Base-by-base conservation (phyloP, 2,888 invertebrate species). In the Chymomyza fuscimana region DNA sequence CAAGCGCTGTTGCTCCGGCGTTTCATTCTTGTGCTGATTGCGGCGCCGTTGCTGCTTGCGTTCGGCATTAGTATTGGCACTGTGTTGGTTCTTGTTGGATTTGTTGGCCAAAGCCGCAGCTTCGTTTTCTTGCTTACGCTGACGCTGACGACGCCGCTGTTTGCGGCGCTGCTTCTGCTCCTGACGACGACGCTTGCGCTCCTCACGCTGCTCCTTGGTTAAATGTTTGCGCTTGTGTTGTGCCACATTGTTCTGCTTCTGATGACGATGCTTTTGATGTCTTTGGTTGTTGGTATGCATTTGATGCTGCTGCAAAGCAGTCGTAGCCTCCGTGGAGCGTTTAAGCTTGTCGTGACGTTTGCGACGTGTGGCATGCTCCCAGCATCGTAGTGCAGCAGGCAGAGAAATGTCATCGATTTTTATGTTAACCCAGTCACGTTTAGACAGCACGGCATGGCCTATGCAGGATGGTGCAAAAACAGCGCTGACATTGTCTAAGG, bases 401-500 rank as follows among this genome's bases (percentile, higher is more conserved):
- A 98, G 92, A 15, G 96, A 95, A 59, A 97, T 94, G 58, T 96
- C 96, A 77, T 97, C 96, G 69, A 97, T 95, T 89, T 95, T 95
- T 25, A 98, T 95, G 73, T 95, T 93, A 74, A 95, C 94, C 98
- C 98, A 98, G 89, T 97, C 97, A 5, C 95, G 94, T 83, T 97
- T 95, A 3, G 97, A 96, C 0, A 98, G 93, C 7, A 98, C 95
- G 0, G 97, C 96, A 92, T 98, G 98, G 0, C 98, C 97, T 65
- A 98, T 95, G 90, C 98, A 98, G 5, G 97, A 96, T 3, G 98
- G 98, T 0, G 98, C 97, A 90, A 98, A 98, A 2, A 97, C 96
- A 0, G 97, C 96, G 79, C 96, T 95, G 12, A 98, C 97, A 89
- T 96, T 95, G 78, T 95, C 94, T 80, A 98, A 93, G 32, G 97